These are phyloP conservation scores for Hepsetus odoe DNA, from an alignment of 2,113 vertebrate genomes.

Conservation along the genomic window DNA sequence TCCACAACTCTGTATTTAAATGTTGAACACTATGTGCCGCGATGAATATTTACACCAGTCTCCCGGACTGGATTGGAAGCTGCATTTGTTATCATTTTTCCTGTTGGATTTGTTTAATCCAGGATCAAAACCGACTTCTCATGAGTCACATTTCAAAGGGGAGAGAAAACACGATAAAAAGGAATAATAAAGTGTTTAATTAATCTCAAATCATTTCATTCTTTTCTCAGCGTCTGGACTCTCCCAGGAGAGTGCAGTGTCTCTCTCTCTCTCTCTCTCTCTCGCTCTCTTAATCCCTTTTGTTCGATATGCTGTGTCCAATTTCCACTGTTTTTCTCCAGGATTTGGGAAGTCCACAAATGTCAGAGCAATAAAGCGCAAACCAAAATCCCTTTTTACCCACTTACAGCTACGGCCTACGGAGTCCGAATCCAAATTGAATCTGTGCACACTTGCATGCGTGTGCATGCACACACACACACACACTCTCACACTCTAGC, in stretches of 20 bases:
- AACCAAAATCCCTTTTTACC: constrained; percentile 61
- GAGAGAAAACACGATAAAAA: constrained; percentile 24
- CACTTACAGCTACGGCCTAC: constrained; percentile 61
- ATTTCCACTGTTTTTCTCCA: constrained; percentile 48
- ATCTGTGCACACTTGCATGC: constrained; percentile 64
- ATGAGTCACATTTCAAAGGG: background rate
- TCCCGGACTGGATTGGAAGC: background rate
- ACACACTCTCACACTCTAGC: background rate
- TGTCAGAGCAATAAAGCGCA: constrained; percentile 72
- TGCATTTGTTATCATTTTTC: background rate
- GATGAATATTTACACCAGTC: background rate
- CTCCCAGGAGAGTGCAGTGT: constrained; percentile 29
- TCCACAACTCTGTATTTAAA: background rate
- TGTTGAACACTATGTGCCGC: background rate
- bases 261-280: constrained; percentile 40
- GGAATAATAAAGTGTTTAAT: constrained; percentile 67
- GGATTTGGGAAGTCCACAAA: constrained; percentile 68
- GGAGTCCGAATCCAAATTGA: constrained; percentile 69
- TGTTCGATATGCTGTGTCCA: constrained; percentile 62
- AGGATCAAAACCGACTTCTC: background rate
- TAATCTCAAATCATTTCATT: constrained; percentile 74
- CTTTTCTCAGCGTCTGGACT: constrained; percentile 58
- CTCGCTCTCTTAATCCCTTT: constrained; percentile 62
- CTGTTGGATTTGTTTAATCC: background rate
- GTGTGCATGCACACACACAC: constrained; percentile 40